A percentile compares a stretch with the other conserved stretches of the same genome.
These are phyloP conservation scores for Trisateles emortualis DNA, from an alignment of 2,888 invertebrate species.

Conservation along the genomic window DNA sequence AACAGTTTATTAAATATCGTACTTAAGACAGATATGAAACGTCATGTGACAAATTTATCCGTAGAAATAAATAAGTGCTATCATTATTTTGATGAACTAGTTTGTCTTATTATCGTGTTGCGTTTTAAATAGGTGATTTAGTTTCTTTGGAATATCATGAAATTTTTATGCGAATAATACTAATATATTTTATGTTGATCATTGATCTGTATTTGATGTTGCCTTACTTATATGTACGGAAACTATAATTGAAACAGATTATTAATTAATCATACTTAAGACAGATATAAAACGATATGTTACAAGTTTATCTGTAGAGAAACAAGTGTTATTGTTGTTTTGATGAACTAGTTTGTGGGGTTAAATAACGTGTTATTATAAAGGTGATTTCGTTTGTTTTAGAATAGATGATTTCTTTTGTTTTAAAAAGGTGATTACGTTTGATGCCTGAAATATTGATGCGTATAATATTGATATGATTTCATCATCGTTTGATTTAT, in stretches of 20 bases:
- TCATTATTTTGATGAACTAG: background rate
- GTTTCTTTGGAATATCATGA: background rate
- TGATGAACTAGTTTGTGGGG: background rate
- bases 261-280: slow-evolving; percentile 31
- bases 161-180: too few relatives aligned
- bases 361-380: background rate
- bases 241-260: slow-evolving; percentile 43
- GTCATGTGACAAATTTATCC: slow-evolving; percentile 35
- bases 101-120: background rate
- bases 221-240: slow-evolving; percentile 15
- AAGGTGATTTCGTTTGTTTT: background rate
- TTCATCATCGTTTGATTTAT: background rate
- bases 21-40: slow-evolving; percentile 29
- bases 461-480: too few relatives aligned
- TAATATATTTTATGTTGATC: too few relatives aligned
- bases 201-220: background rate
- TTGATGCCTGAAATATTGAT: background rate
- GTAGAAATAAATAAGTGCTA: slow-evolving; percentile 17
- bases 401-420: background rate
- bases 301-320: slow-evolving; percentile 30
- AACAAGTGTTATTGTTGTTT: slow-evolving; percentile 7
- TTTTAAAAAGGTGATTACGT: background rate
- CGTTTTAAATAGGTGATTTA: background rate
- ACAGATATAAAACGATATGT: slow-evolving; percentile 29
- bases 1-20: slow-evolving; percentile 30